phyloP scores from a whole-genome alignment of 2,113 vertebrate genomes.

The Tragulus kanchil region DNA sequence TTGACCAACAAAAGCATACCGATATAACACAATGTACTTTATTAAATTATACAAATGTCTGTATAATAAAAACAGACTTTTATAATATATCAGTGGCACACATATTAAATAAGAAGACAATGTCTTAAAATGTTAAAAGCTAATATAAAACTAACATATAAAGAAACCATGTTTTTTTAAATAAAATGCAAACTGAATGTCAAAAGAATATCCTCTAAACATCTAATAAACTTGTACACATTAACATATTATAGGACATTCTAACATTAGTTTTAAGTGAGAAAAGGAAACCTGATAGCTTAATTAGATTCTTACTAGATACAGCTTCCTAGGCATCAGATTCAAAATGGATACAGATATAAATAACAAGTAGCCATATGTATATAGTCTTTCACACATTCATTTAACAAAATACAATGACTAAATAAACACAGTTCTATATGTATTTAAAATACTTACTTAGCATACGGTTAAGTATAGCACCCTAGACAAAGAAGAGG shows the following conservation, averaged over 20 bases:
- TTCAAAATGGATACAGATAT: conserved; percentile 39
- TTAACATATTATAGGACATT: conserved; percentile 47
- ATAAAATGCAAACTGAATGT: conserved; percentile 62
- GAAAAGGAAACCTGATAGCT: conserved; percentile 52
- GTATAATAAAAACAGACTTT: conserved; percentile 66
- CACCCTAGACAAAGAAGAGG: conserved; percentile 72
- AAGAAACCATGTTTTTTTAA: conserved; percentile 26
- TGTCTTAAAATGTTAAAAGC: conserved; percentile 63
- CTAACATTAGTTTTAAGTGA: conserved; percentile 56
- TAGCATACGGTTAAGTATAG: conserved; percentile 76
- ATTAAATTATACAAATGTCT: conserved; percentile 71
- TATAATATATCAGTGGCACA: conserved; percentile 52
- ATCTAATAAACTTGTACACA: conserved; percentile 59
- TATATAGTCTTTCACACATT: neutral
- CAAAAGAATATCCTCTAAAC: conserved; percentile 57
- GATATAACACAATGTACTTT: conserved; percentile 72
- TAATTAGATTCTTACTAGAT: conserved; percentile 62
- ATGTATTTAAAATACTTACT: conserved; percentile 75
- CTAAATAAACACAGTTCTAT: conserved; percentile 32
- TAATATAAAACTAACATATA: conserved; percentile 58
- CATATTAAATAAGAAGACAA: conserved; percentile 58
- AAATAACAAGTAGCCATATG: conserved; percentile 40
- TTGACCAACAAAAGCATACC: conserved; percentile 57
- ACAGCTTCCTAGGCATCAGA: conserved; percentile 49
- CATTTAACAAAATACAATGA: conserved; percentile 57